A percentile compares a stretch with the other conserved stretches of the same genome.
phyloP scores from a whole-genome alignment of 2,888 invertebrate species.

The Leuctra nigra region DNA sequence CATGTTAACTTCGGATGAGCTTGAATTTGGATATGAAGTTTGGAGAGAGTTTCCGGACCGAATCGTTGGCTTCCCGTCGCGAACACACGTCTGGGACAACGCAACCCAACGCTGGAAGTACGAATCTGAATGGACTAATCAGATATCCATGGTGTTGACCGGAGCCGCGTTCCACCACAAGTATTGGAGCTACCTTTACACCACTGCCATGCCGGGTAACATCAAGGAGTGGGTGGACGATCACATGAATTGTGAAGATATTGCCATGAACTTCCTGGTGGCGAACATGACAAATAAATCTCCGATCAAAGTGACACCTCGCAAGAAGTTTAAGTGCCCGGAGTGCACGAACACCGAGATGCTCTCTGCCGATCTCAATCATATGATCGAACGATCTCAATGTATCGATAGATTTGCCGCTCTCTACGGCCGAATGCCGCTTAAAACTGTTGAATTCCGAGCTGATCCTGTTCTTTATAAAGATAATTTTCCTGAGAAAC shows the following conservation, averaged over 20 bases:
- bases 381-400: conserved; percentile 87
- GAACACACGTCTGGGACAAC: conserved; percentile 93
- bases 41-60: conserved; percentile 97
- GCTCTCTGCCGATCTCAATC: conserved; percentile 85
- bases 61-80: conserved; percentile 92
- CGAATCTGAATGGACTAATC: conserved; percentile 96
- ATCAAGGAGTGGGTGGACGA: conserved; percentile 88
- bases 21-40: conserved; percentile 90
- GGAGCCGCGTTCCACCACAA: conserved; percentile 97
- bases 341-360: conserved; percentile 91
- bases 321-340: conserved; percentile 96
- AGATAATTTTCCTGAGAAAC: conserved; percentile 75
- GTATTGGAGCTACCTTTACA: conserved; percentile 93
- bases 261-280: conserved; percentile 96
- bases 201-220: conserved; percentile 75
- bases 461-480: conserved; percentile 92
- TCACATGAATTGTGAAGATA: conserved; percentile 96
- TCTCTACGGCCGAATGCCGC: conserved; percentile 81
- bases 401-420: conserved; percentile 77
- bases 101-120: conserved; percentile 79
- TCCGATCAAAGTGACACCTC: conserved; percentile 88
- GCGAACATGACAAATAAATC: conserved; percentile 90
- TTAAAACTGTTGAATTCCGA: conserved; percentile 83
- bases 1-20: conserved; percentile 91
- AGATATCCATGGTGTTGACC: conserved; percentile 92